Base-by-base conservation (phyloP, 2,888 invertebrate genomes). In the Ditylenchus weischeri region DNA sequence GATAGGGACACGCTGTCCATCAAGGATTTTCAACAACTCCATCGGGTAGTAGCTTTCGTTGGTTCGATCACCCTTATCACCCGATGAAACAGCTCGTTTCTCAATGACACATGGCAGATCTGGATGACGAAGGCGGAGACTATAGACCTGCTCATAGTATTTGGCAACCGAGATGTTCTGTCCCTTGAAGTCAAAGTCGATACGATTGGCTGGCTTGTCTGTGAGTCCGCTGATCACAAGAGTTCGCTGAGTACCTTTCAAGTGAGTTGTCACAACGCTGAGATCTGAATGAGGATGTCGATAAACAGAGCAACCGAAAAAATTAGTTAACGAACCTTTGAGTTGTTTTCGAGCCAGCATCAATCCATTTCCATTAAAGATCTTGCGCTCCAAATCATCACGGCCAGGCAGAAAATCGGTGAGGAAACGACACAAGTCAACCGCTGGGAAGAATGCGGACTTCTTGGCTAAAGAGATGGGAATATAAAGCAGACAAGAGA, bases 1-100 rank as follows among this genome's bases (percentile, higher is more conserved):
- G 0, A 72, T 54, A 3, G 71, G 23, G 11, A 71, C 71, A 18
- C 72, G 72, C 29, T 71, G 71, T 2, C 72, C 71, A 29, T 58
- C 68, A 13, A 64, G 50, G 21, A 71, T 68, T 15, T 65, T 43
- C 19, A 71, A 29, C 21, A 71, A 48, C 47, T 71, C 71, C 49
- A 71, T 63, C 8, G 71, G 71, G 43, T 72, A 73, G 54, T 35
- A 68, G 21, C 47, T 51, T 36, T 67, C 64, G 0, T 66, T 36
- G n/a, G 36, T 18, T 8, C 15, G 3, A 8, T 60, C 65, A 36
- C 57, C 36, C n/a, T 59, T 38, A 10, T 15, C 48, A 35, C 21
- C 51, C 18, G 21, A 23, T 13, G 21, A 15, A 38, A 19, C 29
- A 49, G 43, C 18, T 2, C 51, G 50, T 13, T 64, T 64, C 19